phyloP scores from a whole-genome alignment of 2,888 invertebrate species.

The Teinopalpus imperialis region DNA sequence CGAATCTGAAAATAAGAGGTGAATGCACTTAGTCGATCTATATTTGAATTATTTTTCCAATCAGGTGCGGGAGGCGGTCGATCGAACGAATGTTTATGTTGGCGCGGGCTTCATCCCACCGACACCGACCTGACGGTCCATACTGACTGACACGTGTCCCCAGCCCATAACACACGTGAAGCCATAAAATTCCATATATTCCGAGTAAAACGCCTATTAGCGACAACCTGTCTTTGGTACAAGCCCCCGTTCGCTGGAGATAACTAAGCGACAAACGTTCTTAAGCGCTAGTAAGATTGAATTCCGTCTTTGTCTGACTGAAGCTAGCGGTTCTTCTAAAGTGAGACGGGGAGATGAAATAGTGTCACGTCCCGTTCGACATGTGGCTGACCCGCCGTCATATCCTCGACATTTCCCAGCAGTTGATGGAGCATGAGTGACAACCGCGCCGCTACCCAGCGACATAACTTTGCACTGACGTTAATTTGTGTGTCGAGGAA shows the following conservation, averaged over 20 bases:
- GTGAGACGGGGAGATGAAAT: constrained; percentile 72
- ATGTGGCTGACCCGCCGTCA: constrained; percentile 78
- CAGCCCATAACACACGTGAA: constrained; percentile 70
- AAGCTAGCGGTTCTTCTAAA: constrained; percentile 57
- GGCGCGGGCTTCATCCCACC: constrained; percentile 62
- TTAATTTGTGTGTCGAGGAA: constrained; percentile 70
- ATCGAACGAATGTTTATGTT: constrained; percentile 65
- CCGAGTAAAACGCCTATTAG: constrained; percentile 77
- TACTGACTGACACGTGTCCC: constrained; percentile 64
- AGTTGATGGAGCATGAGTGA: constrained; percentile 82
- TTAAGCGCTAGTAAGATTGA: constrained; percentile 55
- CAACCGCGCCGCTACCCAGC: constrained; percentile 59
- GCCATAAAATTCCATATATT: constrained; percentile 66
- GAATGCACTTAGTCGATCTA: constrained; percentile 66
- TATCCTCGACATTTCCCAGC: constrained; percentile 73
- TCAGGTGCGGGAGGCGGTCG: constrained; percentile 49
- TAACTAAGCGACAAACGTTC: constrained; percentile 67
- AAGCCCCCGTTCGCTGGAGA: constrained; percentile 64
- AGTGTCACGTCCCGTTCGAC: constrained; percentile 69
- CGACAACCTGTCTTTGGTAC: constrained; percentile 75
- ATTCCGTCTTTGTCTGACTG: constrained; percentile 71
- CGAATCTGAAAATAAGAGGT: constrained; percentile 73
- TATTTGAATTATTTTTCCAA: constrained; percentile 60
- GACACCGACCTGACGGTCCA: constrained; percentile 53
- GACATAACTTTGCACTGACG: constrained; percentile 75